These are phyloP conservation scores for Podarcis muralis DNA, from an alignment of 2,113 vertebrate species.

Conservation along the genomic window DNA sequence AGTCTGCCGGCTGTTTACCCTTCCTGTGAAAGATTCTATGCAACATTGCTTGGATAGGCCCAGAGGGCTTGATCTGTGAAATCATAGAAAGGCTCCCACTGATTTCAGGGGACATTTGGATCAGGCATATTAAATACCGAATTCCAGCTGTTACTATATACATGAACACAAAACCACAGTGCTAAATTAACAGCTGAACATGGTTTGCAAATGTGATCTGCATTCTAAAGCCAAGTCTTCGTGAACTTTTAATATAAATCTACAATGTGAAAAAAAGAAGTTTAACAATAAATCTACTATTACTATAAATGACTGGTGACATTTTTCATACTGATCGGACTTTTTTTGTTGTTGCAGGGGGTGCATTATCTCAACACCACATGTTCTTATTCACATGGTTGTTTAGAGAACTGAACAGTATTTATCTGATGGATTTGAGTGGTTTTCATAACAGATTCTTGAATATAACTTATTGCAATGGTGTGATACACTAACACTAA, in stretches of 20 bases:
- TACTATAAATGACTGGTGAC: constrained; percentile 56
- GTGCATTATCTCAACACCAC: constrained; percentile 48
- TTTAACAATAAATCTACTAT: constrained; percentile 57
- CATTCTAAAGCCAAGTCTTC: constrained; percentile 41
- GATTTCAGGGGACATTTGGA: constrained; percentile 29
- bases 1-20: background rate
- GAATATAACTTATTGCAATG: constrained; percentile 17
- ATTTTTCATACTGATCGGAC: constrained; percentile 53
- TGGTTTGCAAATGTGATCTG: constrained; percentile 40
- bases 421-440: constrained; percentile 59
- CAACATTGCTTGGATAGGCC: background rate
- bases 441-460: constrained; percentile 43
- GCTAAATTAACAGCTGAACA: constrained; percentile 62
- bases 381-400: constrained; percentile 55
- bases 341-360: constrained; percentile 1
- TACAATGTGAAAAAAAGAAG: constrained; percentile 57
- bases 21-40: background rate
- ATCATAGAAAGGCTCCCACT: constrained; percentile 21
- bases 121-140: constrained; percentile 28
- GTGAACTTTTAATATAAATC: constrained; percentile 49
- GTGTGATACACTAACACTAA: background rate
- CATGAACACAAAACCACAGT: constrained; percentile 44
- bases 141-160: constrained; percentile 40
- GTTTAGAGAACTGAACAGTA: constrained; percentile 61
- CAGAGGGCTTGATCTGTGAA: constrained; percentile 23